phyloP scores from a whole-genome alignment of 2,888 invertebrate genomes.

The Sphecodes monilicornis region DNA sequence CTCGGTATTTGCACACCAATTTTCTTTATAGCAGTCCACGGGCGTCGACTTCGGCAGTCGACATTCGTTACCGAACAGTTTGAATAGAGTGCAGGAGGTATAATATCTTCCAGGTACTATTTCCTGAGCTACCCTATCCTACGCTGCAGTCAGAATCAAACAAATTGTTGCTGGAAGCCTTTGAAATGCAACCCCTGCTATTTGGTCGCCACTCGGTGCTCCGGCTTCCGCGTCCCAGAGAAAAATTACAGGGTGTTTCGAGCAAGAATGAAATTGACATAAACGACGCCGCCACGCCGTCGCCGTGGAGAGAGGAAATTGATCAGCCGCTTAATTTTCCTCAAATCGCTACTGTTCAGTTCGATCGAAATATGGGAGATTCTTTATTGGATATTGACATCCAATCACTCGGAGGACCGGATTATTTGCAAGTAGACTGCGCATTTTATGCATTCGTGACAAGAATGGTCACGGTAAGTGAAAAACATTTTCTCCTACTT shows the following conservation, averaged over 20 bases:
- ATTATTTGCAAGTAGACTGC: not conserved
- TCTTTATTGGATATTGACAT: not conserved
- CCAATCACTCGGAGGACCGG: not conserved
- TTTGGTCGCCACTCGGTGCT: not conserved
- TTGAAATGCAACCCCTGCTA: conserved; percentile 4
- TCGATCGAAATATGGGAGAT: not conserved
- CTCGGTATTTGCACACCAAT: not conserved
- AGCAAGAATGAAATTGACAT: not conserved
- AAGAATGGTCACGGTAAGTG: too few species aligned
- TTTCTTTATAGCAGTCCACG: not conserved
- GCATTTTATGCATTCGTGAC: not conserved
- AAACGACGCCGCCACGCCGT: not conserved
- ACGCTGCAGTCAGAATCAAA: not conserved
- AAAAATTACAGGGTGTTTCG: conserved; percentile 6
- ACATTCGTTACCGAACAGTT: not conserved
- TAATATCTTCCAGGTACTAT: not conserved
- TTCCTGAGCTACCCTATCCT: not conserved
- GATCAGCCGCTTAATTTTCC: not conserved
- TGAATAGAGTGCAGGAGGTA: not conserved
- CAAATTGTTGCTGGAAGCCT: not conserved
- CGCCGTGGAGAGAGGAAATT: not conserved
- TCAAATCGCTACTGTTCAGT: not conserved
- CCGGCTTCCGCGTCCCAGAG: not conserved
- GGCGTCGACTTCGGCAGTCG: not conserved
- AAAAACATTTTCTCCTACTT: too few species aligned